Evolutionary conservation across 1,140 invertebrate species (phyloP).

Genomic region (Helicoverpa armigera): DNA sequence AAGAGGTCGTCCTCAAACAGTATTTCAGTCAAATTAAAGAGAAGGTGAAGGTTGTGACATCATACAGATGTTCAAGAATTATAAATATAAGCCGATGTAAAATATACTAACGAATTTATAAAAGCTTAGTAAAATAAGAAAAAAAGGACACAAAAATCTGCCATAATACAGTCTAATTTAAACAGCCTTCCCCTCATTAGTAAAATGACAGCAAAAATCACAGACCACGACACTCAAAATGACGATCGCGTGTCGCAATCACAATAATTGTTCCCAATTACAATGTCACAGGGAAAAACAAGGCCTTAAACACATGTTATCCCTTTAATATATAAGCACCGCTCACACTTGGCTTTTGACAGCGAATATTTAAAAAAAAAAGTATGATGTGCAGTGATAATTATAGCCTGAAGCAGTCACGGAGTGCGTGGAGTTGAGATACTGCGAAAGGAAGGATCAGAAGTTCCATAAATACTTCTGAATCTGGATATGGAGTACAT

Average conservation of each 20-base stretch:
- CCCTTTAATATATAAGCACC: slow-evolving; percentile 5
- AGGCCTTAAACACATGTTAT: slow-evolving; percentile 18
- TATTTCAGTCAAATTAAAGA: background rate
- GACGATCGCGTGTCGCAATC: slow-evolving; percentile 3
- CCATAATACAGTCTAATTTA: background rate
- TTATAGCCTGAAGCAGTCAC: slow-evolving; percentile 26
- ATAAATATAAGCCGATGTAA: no score
- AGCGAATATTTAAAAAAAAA: slow-evolving; percentile 35
- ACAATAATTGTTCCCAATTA: slow-evolving; percentile 11
- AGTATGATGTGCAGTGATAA: slow-evolving; percentile 38
- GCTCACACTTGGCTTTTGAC: slow-evolving; percentile 30
- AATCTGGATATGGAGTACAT: background rate
- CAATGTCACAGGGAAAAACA: slow-evolving; percentile 15
- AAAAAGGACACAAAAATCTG: no score
- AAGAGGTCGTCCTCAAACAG: no score
- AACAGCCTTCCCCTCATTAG: background rate
- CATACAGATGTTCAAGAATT: no score
- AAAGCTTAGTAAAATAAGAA: no score
- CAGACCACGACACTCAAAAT: background rate
- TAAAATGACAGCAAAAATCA: background rate
- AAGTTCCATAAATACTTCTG: background rate
- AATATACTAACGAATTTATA: no score
- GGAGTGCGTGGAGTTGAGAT: background rate
- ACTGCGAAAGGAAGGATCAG: background rate
- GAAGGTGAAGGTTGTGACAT: no score